Evolutionary conservation across 2,797 vertebrate genomes (phyloP), one percentile per base, ranked within the genome.

Genomic region (Hozukius guyotensis): DNA sequence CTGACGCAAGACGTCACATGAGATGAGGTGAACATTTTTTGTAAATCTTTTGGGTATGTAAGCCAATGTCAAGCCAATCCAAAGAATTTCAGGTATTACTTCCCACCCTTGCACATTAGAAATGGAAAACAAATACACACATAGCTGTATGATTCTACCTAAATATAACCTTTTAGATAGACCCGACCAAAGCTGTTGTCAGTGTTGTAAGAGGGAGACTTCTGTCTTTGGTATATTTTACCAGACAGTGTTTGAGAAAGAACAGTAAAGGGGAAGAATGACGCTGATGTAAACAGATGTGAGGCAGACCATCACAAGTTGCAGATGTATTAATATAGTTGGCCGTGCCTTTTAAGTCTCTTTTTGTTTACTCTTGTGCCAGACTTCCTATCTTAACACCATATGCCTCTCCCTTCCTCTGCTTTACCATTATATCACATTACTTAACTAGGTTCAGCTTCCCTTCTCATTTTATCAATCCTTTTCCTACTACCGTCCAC

Each of bases 281-380:
- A 32, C 62, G 31, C 65, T 29, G 16, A 77, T 24, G 22, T 60
- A 67, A 77, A 81, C 69, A 34, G 18, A 82, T 27, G 63, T 49
- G 29, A 79, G n/a, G 14, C 29, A 68, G 29, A 53, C 25, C 32
- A 63, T 56, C 34, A 80, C 49, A 68, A 25, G 6, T 9, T 46
- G 7, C 59, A 79, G 74, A 77, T 82, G 36, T 76, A n/a, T 77
- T 29, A 67, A 34, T 29, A 59, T 4, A 53, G 57, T n/a, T 12
- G 13, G 25, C 12, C 9, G 13, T 53, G 56, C 31, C 22, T 55
- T 65, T 67, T 25, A 24, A 81, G 24, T 71, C 22, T 74, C 10
- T 34, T 12, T 66, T 59, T 77, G 49, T 83, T 73, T 61, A 72
- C 46, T 29, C 13, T 80, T 52, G 12, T 55, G 31, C 25, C 68